Conservation (phyloP, 2,797 vertebrate species). For the Amazonetta brasiliensis region DNA sequence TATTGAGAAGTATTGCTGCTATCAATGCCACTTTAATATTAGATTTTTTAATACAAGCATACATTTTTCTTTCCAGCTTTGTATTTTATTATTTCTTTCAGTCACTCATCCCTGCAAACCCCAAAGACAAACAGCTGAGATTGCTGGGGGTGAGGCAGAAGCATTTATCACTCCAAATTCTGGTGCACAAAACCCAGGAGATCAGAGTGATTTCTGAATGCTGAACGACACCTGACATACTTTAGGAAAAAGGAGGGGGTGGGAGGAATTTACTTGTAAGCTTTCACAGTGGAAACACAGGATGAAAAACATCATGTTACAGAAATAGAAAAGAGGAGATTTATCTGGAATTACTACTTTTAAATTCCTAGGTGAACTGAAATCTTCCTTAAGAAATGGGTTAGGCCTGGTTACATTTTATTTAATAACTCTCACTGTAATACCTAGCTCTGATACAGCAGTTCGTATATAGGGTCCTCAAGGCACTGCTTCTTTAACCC, state of each 20-base stretch:
- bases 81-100: not conserved
- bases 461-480: not conserved
- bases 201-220: not conserved
- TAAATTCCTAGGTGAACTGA: not conserved
- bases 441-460: not conserved
- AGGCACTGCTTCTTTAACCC: not conserved
- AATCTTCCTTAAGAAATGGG: not conserved
- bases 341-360: not conserved
- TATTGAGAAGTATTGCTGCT: slow-evolving; percentile 17
- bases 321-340: not conserved
- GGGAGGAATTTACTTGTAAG: not conserved
- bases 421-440: not conserved
- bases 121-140: slow-evolving; percentile 14
- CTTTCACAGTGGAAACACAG: not conserved
- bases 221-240: not conserved
- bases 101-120: slow-evolving; percentile 1
- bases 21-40: not conserved
- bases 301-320: not conserved
- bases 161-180: slow-evolving; percentile 12
- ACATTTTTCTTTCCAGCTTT: not conserved
- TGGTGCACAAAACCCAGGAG: not conserved
- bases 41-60: not conserved
- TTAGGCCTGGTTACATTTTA: not conserved
- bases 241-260: not conserved
- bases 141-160: not conserved